These are phyloP conservation scores for Phoxinus dragarum DNA, from an alignment of 2,797 vertebrate species.

Conservation along the genomic window DNA sequence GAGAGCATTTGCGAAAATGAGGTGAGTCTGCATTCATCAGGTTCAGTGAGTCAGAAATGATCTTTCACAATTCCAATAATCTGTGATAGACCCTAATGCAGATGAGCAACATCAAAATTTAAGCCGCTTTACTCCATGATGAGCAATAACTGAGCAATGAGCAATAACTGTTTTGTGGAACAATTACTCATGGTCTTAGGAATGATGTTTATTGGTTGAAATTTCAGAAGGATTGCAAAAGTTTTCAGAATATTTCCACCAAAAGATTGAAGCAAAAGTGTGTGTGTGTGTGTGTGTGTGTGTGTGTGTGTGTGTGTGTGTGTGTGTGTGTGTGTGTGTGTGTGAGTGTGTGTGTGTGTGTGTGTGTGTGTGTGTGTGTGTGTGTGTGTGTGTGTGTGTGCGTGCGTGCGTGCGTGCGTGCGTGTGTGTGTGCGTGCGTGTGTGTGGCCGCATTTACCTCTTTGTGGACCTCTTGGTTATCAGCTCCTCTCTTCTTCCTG, in stretches of 20 bases:
- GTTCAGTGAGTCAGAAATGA: constrained; percentile 33
- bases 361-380: no score
- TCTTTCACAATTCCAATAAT: constrained; percentile 37
- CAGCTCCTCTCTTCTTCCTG: constrained; percentile 17
- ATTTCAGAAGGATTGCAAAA: neutral
- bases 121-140: constrained; percentile 19
- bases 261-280: neutral
- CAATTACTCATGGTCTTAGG: neutral
- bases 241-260: neutral
- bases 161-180: neutral
- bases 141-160: neutral
- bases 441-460: neutral
- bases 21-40: constrained; percentile 34
- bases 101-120: constrained; percentile 2
- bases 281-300: neutral
- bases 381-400: no score
- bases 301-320: neutral
- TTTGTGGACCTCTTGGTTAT: constrained; percentile 3
- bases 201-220: neutral
- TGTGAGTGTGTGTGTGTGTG: no score
- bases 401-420: neutral
- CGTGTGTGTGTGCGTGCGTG: neutral
- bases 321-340: no score
- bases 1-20: constrained; percentile 29
- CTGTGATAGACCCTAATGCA: constrained; percentile 22